phyloP scores from a whole-genome alignment of 2,888 invertebrate species.

The Uloborus plumipes region DNA sequence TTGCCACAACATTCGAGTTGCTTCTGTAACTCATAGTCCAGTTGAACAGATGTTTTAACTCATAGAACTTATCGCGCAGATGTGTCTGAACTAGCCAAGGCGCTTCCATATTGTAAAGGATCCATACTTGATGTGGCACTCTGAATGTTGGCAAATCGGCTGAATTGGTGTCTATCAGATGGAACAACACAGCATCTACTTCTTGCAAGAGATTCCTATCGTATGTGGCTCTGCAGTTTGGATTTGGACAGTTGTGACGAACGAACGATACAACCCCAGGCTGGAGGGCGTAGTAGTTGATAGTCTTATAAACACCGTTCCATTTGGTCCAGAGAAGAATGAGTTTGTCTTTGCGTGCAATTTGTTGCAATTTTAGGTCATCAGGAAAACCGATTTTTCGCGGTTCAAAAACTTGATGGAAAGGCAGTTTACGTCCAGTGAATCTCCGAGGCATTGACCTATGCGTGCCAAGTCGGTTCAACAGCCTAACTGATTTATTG shows the following conservation, averaged over 20 bases:
- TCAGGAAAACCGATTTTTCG: constrained; percentile 30
- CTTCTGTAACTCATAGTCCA: constrained; percentile 65
- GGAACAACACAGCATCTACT: constrained; percentile 64
- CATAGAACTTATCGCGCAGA: constrained; percentile 5
- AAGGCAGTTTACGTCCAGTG: constrained; percentile 42
- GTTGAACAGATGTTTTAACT: constrained; percentile 54
- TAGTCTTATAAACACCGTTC: constrained; percentile 54
- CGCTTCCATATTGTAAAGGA: constrained; percentile 62
- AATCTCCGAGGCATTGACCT: constrained; percentile 21
- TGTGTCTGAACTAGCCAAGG: constrained; percentile 53
- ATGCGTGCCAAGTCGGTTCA: background rate
- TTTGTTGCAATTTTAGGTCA: background rate
- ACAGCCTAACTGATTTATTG: background rate
- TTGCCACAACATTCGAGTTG: constrained; percentile 52
- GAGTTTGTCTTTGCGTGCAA: constrained; percentile 5
- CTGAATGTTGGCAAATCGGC: constrained; percentile 40
- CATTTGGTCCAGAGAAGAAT: constrained; percentile 60
- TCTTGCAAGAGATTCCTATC: constrained; percentile 35
- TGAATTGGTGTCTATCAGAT: constrained; percentile 53
- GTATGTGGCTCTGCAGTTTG: constrained; percentile 48
- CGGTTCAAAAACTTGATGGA: constrained; percentile 57
- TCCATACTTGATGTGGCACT: constrained; percentile 53
- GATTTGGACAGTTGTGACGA: constrained; percentile 48
- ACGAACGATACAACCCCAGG: constrained; percentile 38
- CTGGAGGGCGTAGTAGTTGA: constrained; percentile 56